Evolutionary conservation across 2,888 invertebrate species (phyloP), one percentile per base, ranked within the genome.

Genomic region (Acanthosepion esculentum): DNA sequence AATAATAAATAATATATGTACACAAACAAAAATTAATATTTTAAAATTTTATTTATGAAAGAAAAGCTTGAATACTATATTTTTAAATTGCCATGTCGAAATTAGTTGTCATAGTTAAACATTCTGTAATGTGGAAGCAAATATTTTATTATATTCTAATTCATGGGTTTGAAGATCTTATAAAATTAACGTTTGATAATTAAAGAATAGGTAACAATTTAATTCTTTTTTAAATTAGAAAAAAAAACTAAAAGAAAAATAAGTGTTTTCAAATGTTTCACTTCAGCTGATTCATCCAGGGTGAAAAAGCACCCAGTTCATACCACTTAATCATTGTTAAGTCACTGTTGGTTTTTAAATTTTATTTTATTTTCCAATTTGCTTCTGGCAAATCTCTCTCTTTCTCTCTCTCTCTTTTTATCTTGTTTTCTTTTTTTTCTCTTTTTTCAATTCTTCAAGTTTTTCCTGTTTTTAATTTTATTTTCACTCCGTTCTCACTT

Each of bases 301-400:
- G 78, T 78, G 78, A 78, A n/a, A 78, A 78, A n/a, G 78, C 78
- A n/a, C 78, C n/a, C 78, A 78, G 78, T 78, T 78, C 78, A 78
- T 78, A 78, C 78, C 78, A 78, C 78, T 78, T 78, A 78, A 78
- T 78, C 78, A 78, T 78, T 33, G 78, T 78, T 78, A 78, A 78
- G 78, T 78, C 78, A 78, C n/a, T 78, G n/a, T 78, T 33, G n/a
- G 78, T 15, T 78, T 78, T 78, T 12, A 78, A 78, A 78, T 78
- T 78, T 64, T 64, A 64, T 64, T 64, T 64, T 64, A 23, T 64
- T 64, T 64, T 64, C 64, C 26, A 64, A 64, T 64, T 64, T 64
- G 64, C 64, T 64, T 64, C 64, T 26, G 29, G 64, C 23, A 50
- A 50, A 50, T 23, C 5, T 20, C 6, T 33, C 78, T 78, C 12